Evolutionary conservation across 2,797 vertebrate species (phyloP).

Genomic region (Premnoplex brunnescens): DNA sequence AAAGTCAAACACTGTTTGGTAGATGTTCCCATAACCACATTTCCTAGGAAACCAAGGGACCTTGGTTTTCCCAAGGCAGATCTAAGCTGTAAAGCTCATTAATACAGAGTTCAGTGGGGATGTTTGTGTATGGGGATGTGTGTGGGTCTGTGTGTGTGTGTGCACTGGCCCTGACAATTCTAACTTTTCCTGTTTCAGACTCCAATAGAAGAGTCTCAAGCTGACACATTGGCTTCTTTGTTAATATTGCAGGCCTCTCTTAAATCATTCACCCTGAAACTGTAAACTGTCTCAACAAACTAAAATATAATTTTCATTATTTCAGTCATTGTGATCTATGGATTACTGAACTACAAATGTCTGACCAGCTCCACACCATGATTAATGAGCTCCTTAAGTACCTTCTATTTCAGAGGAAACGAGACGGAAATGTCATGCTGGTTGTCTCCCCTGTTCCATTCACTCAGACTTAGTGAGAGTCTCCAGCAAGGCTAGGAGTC

Average conservation of each 20-base stretch:
- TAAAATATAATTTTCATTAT: background rate
- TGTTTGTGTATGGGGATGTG: background rate
- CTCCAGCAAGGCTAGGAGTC: background rate
- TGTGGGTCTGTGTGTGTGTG: background rate
- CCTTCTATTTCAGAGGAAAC: background rate
- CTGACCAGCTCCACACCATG: background rate
- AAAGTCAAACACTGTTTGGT: background rate
- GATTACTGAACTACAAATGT: background rate
- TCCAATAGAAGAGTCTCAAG: background rate
- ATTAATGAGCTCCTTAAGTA: background rate
- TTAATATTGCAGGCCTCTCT: background rate
- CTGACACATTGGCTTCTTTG: background rate
- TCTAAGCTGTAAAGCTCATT: background rate
- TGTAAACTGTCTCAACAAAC: background rate
- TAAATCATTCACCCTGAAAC: background rate
- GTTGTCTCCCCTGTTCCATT: background rate
- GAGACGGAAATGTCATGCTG: background rate
- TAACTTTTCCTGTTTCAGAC: background rate
- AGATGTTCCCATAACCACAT: background rate
- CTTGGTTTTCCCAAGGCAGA: background rate
- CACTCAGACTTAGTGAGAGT: background rate
- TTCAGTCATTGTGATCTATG: background rate
- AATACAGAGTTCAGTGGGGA: background rate
- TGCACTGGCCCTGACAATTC: background rate
- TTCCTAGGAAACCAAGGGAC: background rate